phyloP scores from a whole-genome alignment of 64 coral and sea anemone genomes.

The Catalaphyllia jardinei region DNA sequence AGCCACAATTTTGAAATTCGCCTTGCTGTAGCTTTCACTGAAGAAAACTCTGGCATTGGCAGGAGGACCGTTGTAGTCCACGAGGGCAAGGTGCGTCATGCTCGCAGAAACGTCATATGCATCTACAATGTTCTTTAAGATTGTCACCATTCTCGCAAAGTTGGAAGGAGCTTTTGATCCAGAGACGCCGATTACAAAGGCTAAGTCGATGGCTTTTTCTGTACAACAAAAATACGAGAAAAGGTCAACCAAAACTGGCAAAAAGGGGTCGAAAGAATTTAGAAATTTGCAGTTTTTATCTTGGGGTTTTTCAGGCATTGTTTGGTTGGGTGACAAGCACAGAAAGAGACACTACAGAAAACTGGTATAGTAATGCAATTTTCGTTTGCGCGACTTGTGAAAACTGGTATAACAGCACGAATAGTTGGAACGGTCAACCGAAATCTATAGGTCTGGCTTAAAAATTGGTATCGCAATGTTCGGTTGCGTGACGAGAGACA shows the following conservation, averaged over 20 bases:
- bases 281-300: no score
- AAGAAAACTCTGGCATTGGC: slow-evolving; percentile 53
- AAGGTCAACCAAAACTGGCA: neutral
- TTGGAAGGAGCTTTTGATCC: slow-evolving; percentile 26
- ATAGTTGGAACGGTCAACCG: no score
- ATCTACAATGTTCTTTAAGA: slow-evolving; percentile 66
- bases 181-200: slow-evolving; percentile 72
- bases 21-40: slow-evolving; percentile 46
- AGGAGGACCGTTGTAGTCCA: slow-evolving; percentile 82
- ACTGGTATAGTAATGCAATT: no score
- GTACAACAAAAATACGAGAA: neutral
- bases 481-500: no score
- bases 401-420: no score
- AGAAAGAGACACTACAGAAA: no score
- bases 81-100: slow-evolving; percentile 59
- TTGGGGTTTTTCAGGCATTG: no score
- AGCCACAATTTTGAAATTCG: slow-evolving; percentile 36
- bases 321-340: no score
- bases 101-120: slow-evolving; percentile 50
- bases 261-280: no score
- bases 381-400: no score
- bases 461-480: no score
- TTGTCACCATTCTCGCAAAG: slow-evolving; percentile 74
- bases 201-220: slow-evolving; percentile 83
- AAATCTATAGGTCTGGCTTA: no score